These are phyloP conservation scores for Euphonia xanthogaster DNA, from an alignment of 2,797 vertebrate species.

Conservation along the genomic window DNA sequence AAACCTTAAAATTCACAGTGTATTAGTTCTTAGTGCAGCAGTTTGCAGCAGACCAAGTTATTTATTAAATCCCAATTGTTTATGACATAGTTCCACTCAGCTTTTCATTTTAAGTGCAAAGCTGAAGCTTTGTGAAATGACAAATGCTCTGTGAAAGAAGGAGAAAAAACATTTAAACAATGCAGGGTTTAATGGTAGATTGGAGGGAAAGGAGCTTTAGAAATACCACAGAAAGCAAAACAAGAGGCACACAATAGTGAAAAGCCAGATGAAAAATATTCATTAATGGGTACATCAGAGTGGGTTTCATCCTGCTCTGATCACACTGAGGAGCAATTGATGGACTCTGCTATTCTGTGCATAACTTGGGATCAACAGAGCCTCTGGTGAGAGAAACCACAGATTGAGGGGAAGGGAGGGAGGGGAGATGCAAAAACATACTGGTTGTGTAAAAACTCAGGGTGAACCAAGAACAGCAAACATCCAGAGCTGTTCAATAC, in stretches of 20 bases:
- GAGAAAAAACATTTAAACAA: not conserved
- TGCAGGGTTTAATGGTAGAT: not conserved
- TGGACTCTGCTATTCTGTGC: not conserved
- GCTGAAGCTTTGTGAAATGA: slow-evolving; percentile 17
- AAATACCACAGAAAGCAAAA: not conserved
- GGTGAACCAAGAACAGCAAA: not conserved
- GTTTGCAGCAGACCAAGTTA: slow-evolving; percentile 8
- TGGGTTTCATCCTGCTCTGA: not conserved
- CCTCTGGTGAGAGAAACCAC: not conserved
- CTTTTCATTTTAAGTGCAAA: slow-evolving; percentile 34
- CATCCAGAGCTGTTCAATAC: not conserved
- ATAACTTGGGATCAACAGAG: not conserved
- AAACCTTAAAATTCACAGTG: slow-evolving; percentile 17
- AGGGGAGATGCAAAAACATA: not conserved
- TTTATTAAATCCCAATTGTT: slow-evolving; percentile 44
- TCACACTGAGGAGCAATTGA: not conserved
- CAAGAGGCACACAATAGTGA: not conserved
- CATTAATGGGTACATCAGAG: not conserved
- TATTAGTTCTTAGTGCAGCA: slow-evolving; percentile 20
- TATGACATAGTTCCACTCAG: not conserved
- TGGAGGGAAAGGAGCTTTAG: not conserved
- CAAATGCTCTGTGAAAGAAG: not conserved
- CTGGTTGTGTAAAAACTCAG: not conserved
- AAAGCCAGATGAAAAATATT: not conserved
- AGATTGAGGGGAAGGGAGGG: not conserved